Evolutionary conservation across 2,888 invertebrate species (phyloP), one percentile per base, ranked within the genome.

Genomic region (Drosophila picticornis): DNA sequence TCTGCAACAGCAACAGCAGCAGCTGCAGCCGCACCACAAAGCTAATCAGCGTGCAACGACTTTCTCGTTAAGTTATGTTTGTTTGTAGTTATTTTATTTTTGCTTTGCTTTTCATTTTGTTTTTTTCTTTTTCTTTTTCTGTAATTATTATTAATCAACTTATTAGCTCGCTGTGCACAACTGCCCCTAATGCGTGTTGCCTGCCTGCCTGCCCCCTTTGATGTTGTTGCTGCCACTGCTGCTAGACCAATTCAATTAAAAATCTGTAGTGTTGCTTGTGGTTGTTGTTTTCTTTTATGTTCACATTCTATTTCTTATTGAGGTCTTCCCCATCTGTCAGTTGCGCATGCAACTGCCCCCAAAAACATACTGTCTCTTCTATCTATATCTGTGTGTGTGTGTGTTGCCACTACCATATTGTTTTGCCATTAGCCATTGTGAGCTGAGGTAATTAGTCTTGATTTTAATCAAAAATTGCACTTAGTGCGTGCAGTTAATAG

Each of bases 21-120:
- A 31, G 22, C 43, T 29, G 58, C 61, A 19, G 65, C 57, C 69
- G 67, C 77, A 81, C 88, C 85, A 81, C 88, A 86, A 85, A 86
- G 83, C 83, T 88, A 86, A 86, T 86, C 88, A 86, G 85, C 88
- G 88, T 85, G 85, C 88, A 85, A 85, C 85, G 88, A 87, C 85
- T 88, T 85, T 88, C 85, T 85, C 85, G 88, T 85, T 87, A 81
- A 70, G 11, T 50, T 53, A 62, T 62, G 46, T 43, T 53, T 31
- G 22, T n/a, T 53, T 52, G 43, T 55, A 32, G 25, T 31, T 61
- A 38, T 53, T 63, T 43, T 46, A 38, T 38, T 34, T 51, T 53
- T 52, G 66, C 59, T 61, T 46, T 59, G 57, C 60, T 72, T 27
- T 38, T 56, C 27, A 36, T 66, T 72, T 66, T 67, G 25, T 34